Percentiles rank a stretch among this genome's conserved stretches.
These are phyloP conservation scores for Harpagoxenus sublaevis DNA, from an alignment of 2,888 invertebrate genomes.

Conservation along the genomic window DNA sequence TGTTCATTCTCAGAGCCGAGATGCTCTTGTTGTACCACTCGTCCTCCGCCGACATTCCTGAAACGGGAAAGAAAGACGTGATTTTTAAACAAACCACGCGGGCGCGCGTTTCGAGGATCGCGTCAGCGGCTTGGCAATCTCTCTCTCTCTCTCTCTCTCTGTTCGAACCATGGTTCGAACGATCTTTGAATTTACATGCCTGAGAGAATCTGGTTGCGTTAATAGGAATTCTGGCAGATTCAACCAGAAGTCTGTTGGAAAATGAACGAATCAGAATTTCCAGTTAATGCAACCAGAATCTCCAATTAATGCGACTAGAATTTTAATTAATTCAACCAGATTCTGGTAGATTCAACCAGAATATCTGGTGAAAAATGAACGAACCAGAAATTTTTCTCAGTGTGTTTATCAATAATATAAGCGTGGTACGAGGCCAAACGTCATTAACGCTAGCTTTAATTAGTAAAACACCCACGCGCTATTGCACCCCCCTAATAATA, in stretches of 20 bases:
- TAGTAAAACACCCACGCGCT: not conserved
- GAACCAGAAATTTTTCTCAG: no score
- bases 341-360: no score
- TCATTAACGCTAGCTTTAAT: not conserved
- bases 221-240: no score
- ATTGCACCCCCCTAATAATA: not conserved
- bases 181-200: not conserved
- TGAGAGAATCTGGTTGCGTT: no score
- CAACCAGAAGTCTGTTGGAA: no score
- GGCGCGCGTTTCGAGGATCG: not conserved
- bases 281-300: no score
- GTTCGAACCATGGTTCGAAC: no score
- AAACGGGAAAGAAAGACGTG: constrained; percentile 48
- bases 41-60: constrained; percentile 97
- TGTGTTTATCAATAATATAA: not conserved
- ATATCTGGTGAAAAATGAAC: no score
- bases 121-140: not conserved
- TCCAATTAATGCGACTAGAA: no score
- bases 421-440: not conserved
- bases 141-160: not conserved
- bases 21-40: constrained; percentile 99
- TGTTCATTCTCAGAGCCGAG: constrained; percentile 98
- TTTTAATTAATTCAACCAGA: no score
- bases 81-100: not conserved
- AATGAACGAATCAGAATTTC: no score